Percentiles rank a stretch among this genome's conserved stretches.
Evolutionary conservation across 2,888 invertebrate species (phyloP).

Genomic region (Mechanitis messenoides): DNA sequence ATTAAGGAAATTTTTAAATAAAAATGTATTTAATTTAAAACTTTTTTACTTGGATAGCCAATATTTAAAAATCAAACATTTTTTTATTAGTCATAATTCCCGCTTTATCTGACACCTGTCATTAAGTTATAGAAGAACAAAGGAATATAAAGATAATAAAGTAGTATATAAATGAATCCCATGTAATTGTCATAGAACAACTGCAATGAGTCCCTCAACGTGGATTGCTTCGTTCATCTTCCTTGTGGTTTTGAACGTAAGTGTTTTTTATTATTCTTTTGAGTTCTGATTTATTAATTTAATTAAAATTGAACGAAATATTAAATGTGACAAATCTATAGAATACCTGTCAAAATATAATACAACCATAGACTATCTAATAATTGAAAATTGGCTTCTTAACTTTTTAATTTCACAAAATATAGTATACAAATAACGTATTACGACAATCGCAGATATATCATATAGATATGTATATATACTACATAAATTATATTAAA

Average conservation of each 20-base stretch:
- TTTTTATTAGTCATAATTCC: background rate
- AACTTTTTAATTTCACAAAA: too few species aligned
- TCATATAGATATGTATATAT: too few species aligned
- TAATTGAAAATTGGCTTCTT: too few species aligned
- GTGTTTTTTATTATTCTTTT: slow-evolving; percentile 15
- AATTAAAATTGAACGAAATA: background rate
- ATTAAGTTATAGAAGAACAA: slow-evolving; percentile 24
- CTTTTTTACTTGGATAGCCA: too few species aligned
- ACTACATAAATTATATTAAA: too few species aligned
- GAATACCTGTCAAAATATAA: too few species aligned
- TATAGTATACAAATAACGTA: too few species aligned
- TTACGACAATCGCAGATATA: too few species aligned
- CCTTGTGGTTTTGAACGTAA: slow-evolving; percentile 35
- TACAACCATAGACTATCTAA: too few species aligned
- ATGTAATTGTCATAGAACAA: slow-evolving; percentile 22
- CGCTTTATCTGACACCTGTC: slow-evolving; percentile 30
- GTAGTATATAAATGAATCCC: slow-evolving; percentile 28
- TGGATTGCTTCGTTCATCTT: slow-evolving; percentile 34
- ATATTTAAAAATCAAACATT: too few species aligned
- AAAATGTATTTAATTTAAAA: too few species aligned
- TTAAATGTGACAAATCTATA: too few species aligned
- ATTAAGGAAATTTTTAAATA: slow-evolving; percentile 1
- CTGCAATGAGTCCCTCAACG: slow-evolving; percentile 32
- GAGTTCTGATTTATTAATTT: background rate
- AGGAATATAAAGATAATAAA: slow-evolving; percentile 28